A percentile compares a stretch with the other conserved stretches of the same genome.
These are phyloP conservation scores for Drosophila aldrichi DNA, from an alignment of 2,888 invertebrate species.

Conservation along the genomic window DNA sequence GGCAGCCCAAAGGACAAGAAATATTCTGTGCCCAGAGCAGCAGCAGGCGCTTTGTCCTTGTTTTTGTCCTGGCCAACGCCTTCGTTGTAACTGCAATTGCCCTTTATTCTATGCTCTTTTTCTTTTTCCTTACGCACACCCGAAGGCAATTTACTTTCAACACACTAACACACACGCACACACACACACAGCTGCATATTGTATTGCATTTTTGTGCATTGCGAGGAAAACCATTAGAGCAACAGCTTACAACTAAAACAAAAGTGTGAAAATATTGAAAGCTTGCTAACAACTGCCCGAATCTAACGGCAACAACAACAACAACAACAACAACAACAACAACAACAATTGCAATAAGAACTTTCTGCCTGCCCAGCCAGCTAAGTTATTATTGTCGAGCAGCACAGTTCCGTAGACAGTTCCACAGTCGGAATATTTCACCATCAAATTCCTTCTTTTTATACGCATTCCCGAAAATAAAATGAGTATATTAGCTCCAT, in stretches of 20 bases:
- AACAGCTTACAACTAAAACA: constrained; percentile 67
- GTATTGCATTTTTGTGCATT: constrained; percentile 70
- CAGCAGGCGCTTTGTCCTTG: constrained; percentile 26
- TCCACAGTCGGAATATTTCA: constrained; percentile 37
- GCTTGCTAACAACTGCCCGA: constrained; percentile 58
- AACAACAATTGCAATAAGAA: too few relatives aligned
- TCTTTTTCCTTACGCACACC: constrained; percentile 40
- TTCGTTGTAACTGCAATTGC: constrained; percentile 42
- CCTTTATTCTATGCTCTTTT: constrained; percentile 9
- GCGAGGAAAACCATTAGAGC: constrained; percentile 43
- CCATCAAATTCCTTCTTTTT: constrained; percentile 54
- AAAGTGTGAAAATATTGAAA: constrained; percentile 80
- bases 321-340: constrained; percentile 7
- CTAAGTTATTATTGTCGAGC: constrained; percentile 46
- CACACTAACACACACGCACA: constrained; percentile 31
- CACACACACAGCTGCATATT: constrained; percentile 55
- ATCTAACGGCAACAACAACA: constrained; percentile 42
- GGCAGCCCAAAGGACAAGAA: constrained; percentile 48
- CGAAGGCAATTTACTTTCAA: constrained; percentile 69
- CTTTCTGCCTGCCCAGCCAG: constrained; percentile 39
- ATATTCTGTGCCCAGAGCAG: constrained; percentile 44
- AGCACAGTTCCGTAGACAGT: constrained; percentile 20
- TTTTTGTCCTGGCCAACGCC: constrained; percentile 40
- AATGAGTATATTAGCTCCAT: too few relatives aligned
- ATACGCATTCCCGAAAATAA: too few relatives aligned